Percentiles rank a stretch among this genome's conserved stretches.
Evolutionary conservation across 2,113 vertebrate genomes (phyloP).

Genomic region (Ptilonorhynchus violaceus): DNA sequence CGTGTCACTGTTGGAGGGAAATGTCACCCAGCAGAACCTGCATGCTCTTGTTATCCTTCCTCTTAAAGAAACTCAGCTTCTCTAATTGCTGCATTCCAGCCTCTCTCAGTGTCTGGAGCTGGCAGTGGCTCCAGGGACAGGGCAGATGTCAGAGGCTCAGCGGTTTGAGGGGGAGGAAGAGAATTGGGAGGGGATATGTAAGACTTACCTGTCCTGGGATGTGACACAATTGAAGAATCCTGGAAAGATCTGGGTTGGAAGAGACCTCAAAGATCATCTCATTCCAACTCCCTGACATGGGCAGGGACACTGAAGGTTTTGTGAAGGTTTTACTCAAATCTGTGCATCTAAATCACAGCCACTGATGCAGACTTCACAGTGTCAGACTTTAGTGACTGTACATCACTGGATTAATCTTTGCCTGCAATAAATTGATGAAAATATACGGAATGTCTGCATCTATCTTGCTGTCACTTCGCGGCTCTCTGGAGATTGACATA

Average conservation of each 20-base stretch:
- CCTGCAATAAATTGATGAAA: neutral
- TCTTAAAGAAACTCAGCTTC: neutral
- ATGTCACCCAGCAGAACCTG: neutral
- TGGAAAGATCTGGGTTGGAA: neutral
- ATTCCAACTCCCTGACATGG: neutral
- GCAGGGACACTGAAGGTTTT: neutral
- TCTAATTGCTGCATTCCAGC: neutral
- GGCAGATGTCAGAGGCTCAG: neutral
- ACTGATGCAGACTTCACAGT: neutral
- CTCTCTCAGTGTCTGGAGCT: neutral
- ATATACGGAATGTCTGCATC: neutral
- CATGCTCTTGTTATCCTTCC: neutral
- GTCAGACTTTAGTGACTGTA: neutral
- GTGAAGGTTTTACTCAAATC: neutral
- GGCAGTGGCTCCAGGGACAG: neutral
- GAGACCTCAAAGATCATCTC: neutral
- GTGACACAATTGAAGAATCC: neutral
- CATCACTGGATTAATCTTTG: neutral
- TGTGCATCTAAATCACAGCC: neutral
- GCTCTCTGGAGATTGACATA: neutral
- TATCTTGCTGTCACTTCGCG: neutral
- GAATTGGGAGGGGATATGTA: neutral
- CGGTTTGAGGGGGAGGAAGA: neutral
- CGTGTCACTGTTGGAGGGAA: neutral
- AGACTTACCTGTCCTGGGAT: neutral